Evolutionary conservation across 2,888 invertebrate species (phyloP).

Genomic region (Dorcus hopei): DNA sequence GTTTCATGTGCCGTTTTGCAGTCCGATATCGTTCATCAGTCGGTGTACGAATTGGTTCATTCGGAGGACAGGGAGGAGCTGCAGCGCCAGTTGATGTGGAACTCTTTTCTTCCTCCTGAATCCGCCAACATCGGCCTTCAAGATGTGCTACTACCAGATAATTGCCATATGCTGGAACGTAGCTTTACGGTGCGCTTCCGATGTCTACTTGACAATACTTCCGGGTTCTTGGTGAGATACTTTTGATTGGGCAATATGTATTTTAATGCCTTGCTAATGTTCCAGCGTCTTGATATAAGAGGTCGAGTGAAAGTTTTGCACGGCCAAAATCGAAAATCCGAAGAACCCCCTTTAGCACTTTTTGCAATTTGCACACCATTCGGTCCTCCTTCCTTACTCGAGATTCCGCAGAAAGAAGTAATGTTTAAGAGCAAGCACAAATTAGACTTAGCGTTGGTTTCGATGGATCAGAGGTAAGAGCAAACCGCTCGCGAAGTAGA

Average conservation of each 20-base stretch:
- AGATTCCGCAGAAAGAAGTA: conserved; percentile 97
- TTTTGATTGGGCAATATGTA: neutral
- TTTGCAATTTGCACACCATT: conserved; percentile 99
- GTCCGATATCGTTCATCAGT: conserved; percentile 99
- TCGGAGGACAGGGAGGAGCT: conserved; percentile 98
- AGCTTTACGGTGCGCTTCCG: conserved; percentile 98
- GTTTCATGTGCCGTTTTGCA: conserved; percentile 53
- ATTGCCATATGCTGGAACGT: conserved; percentile 86
- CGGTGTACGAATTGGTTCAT: conserved; percentile 97
- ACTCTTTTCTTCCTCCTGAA: conserved; percentile 83
- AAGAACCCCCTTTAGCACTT: conserved; percentile 89
- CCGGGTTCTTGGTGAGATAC: conserved; percentile 89
- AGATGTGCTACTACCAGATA: conserved; percentile 85
- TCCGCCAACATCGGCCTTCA: conserved; percentile 76
- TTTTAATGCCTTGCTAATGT: conserved; percentile 30
- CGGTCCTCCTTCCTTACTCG: conserved; percentile 94
- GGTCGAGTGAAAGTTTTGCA: conserved; percentile 95
- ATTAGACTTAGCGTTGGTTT: conserved; percentile 91
- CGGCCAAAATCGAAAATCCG: conserved; percentile 92
- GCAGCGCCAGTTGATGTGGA: conserved; percentile 92
- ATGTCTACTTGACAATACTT: conserved; percentile 98
- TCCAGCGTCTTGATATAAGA: conserved; percentile 93
- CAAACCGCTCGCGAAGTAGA: neutral
- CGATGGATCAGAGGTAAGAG: conserved; percentile 89
- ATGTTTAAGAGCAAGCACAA: conserved; percentile 99